phyloP scores from a whole-genome alignment of 2,113 vertebrate species.

The Neolamprologus cancellatus region DNA sequence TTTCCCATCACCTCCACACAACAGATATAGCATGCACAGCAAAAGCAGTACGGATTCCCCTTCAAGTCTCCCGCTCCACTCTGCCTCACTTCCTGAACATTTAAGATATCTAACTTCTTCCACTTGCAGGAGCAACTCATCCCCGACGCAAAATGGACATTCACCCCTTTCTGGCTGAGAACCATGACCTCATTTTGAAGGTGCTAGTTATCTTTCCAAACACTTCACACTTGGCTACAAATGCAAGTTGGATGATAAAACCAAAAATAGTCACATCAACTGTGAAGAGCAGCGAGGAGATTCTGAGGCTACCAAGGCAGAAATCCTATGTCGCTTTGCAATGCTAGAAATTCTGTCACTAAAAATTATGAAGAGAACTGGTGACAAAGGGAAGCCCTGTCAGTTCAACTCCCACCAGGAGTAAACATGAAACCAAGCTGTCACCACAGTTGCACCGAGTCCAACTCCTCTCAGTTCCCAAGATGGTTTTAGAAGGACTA shows the following conservation, averaged over 20 bases:
- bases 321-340: not conserved
- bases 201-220: not conserved
- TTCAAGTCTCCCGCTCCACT: not conserved
- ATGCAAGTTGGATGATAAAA: not conserved
- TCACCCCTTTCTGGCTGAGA: not conserved
- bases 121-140: not conserved
- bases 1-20: accelerated
- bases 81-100: accelerated
- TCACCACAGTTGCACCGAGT: not conserved
- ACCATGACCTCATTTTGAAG: not conserved
- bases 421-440: not conserved
- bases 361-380: accelerated
- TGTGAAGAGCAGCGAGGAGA: accelerated
- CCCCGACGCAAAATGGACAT: accelerated
- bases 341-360: not conserved
- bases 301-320: not conserved
- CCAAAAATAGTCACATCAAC: not conserved
- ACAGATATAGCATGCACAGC: not conserved
- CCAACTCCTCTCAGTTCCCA: not conserved
- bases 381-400: accelerated
- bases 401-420: not conserved
- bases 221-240: not conserved
- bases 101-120: not conserved
- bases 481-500: not conserved
- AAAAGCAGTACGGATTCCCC: accelerated